Evolutionary conservation across 1,140 invertebrate genomes (phyloP).

Genomic region (Trichonephila clavata): DNA sequence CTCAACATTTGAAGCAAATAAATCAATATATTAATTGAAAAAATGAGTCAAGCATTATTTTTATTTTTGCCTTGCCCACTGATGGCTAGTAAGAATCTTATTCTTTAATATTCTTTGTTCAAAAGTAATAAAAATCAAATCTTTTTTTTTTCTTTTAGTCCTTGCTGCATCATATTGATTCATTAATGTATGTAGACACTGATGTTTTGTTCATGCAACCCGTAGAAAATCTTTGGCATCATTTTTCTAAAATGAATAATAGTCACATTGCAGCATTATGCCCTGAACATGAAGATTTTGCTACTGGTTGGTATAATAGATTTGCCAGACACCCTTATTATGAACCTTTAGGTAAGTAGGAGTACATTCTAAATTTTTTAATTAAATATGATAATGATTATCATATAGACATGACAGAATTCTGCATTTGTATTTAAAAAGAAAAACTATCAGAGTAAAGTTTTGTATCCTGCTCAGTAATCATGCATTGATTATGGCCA

Average conservation of each 20-base stretch:
- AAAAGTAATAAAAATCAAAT: slow-evolving; percentile 62
- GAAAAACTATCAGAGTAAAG: too few species aligned
- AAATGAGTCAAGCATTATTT: background rate
- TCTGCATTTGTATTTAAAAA: too few species aligned
- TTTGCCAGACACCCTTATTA: slow-evolving; percentile 97
- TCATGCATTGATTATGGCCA: too few species aligned
- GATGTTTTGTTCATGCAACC: slow-evolving; percentile 93
- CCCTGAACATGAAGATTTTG: slow-evolving; percentile 94
- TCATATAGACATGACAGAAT: background rate
- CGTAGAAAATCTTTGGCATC: slow-evolving; percentile 89
- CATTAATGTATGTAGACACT: slow-evolving; percentile 95
- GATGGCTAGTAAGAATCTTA: background rate
- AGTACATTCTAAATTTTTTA: background rate
- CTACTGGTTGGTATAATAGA: slow-evolving; percentile 96
- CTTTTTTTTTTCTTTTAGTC: slow-evolving; percentile 83
- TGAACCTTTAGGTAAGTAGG: slow-evolving; percentile 87
- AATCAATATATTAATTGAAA: too few species aligned
- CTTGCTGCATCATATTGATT: slow-evolving; percentile 89
- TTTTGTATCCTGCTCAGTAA: too few species aligned
- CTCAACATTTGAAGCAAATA: too few species aligned
- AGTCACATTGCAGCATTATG: slow-evolving; percentile 93
- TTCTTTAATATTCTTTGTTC: background rate
- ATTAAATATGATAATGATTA: background rate
- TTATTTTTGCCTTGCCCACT: background rate
- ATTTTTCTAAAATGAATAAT: slow-evolving; percentile 91